phyloP scores from a whole-genome alignment of 2,888 invertebrate species.

The Pandemis heparana region DNA sequence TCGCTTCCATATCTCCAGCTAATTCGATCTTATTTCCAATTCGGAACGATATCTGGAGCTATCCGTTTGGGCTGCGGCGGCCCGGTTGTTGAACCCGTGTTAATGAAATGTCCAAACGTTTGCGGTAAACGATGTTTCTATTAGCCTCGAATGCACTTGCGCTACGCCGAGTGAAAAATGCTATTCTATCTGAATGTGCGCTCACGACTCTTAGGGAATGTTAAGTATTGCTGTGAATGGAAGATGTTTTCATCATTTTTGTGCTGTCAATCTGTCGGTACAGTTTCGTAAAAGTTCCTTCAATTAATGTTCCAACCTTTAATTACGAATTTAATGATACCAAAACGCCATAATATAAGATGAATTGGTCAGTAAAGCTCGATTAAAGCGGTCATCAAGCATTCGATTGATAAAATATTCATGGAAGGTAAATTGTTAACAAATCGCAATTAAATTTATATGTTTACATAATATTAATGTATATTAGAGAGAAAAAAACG shows the following conservation, averaged over 20 bases:
- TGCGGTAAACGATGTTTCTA: slow-evolving; percentile 68
- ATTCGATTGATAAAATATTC: slow-evolving; percentile 60
- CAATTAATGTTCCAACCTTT: not conserved
- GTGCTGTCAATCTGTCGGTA: slow-evolving; percentile 17
- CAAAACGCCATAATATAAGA: slow-evolving; percentile 1
- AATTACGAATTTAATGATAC: not conserved
- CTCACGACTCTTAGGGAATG: slow-evolving; percentile 41
- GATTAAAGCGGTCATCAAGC: slow-evolving; percentile 32
- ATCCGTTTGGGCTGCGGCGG: slow-evolving; percentile 55
- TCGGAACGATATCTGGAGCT: slow-evolving; percentile 61
- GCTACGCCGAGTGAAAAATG: slow-evolving; percentile 29
- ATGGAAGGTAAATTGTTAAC: slow-evolving; percentile 65
- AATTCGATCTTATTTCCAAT: slow-evolving; percentile 77
- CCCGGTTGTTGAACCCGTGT: slow-evolving; percentile 78
- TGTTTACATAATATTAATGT: slow-evolving; percentile 70
- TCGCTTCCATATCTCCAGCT: slow-evolving; percentile 68
- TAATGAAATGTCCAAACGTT: slow-evolving; percentile 78
- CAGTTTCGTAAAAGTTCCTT: slow-evolving; percentile 11
- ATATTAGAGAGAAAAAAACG: slow-evolving; percentile 55
- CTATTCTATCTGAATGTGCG: slow-evolving; percentile 41
- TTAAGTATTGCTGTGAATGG: slow-evolving; percentile 39
- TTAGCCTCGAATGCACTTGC: slow-evolving; percentile 56
- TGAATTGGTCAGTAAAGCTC: slow-evolving; percentile 28
- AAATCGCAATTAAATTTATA: slow-evolving; percentile 70
- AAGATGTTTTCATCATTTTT: slow-evolving; percentile 32